These are phyloP conservation scores for Serilophus lunatus DNA, from an alignment of 2,113 vertebrate species.

Conservation along the genomic window DNA sequence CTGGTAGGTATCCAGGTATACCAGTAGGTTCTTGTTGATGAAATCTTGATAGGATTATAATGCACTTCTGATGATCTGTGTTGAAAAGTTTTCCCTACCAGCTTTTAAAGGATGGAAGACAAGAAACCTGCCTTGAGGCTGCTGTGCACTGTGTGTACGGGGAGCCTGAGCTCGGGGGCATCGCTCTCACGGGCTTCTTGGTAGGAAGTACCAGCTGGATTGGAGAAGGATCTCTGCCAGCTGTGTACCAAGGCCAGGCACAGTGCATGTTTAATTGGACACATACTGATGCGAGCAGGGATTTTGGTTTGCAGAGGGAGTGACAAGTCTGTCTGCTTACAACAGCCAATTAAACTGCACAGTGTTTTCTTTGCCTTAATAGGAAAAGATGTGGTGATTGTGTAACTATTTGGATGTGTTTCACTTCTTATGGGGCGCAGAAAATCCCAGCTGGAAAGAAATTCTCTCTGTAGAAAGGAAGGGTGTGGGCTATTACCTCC, in stretches of 20 bases:
- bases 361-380: slow-evolving; percentile 63
- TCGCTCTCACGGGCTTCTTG: background rate
- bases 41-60: background rate
- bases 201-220: background rate
- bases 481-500: slow-evolving; percentile 37
- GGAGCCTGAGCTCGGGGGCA: background rate
- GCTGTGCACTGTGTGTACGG: background rate
- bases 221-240: background rate
- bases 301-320: slow-evolving; percentile 31
- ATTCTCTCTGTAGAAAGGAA: slow-evolving; percentile 43
- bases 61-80: background rate
- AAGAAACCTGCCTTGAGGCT: background rate
- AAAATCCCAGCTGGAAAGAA: slow-evolving; percentile 56
- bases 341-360: slow-evolving; percentile 39
- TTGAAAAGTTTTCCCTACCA: background rate
- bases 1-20: background rate
- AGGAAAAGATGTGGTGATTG: slow-evolving; percentile 54
- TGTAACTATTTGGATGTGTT: slow-evolving; percentile 42
- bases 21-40: background rate
- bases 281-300: slow-evolving; percentile 4
- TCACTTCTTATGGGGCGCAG: slow-evolving; percentile 18
- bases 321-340: background rate
- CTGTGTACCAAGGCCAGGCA: background rate
- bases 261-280: background rate
- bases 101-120: background rate